phyloP scores from a whole-genome alignment of 2,797 vertebrate genomes.

The Intellagama lesueurii region DNA sequence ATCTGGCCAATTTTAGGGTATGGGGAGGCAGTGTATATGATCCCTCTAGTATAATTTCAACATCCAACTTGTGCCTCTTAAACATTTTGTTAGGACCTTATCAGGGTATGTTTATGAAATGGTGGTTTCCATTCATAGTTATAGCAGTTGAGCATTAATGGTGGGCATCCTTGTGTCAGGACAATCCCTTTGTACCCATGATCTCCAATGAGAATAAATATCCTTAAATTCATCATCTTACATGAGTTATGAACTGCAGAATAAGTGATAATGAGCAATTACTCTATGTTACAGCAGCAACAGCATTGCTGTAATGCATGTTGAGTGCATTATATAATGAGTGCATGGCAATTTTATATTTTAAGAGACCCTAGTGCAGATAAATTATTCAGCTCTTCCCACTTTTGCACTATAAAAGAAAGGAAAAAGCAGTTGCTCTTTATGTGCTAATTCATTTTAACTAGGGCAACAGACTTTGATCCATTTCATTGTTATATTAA shows the following conservation, averaged over 20 bases:
- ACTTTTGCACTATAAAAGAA: not conserved
- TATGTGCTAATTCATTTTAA: constrained; percentile 22
- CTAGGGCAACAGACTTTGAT: not conserved
- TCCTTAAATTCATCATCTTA: not conserved
- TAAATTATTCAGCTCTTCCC: constrained; percentile 20
- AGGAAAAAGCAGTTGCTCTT: not conserved
- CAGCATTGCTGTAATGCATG: not conserved
- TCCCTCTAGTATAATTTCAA: not conserved
- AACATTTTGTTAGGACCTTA: not conserved
- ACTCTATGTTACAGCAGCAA: not conserved
- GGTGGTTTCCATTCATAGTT: not conserved
- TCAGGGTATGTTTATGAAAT: not conserved
- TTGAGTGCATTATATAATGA: constrained; percentile 19
- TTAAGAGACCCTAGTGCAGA: constrained; percentile 12
- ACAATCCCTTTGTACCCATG: not conserved
- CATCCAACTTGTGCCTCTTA: not conserved
- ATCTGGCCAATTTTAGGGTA: not conserved
- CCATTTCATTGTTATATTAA: constrained; percentile 1
- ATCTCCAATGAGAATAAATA: not conserved
- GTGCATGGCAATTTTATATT: constrained; percentile 1
- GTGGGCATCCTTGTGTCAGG: not conserved
- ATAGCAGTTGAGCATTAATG: not conserved
- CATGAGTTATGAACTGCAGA: not conserved
- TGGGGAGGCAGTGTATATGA: not conserved
- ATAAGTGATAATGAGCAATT: constrained; percentile 18